A percentile compares a stretch with the other conserved stretches of the same genome.
phyloP scores from a whole-genome alignment of 2,113 vertebrate genomes.

The Eleginops maclovinus region DNA sequence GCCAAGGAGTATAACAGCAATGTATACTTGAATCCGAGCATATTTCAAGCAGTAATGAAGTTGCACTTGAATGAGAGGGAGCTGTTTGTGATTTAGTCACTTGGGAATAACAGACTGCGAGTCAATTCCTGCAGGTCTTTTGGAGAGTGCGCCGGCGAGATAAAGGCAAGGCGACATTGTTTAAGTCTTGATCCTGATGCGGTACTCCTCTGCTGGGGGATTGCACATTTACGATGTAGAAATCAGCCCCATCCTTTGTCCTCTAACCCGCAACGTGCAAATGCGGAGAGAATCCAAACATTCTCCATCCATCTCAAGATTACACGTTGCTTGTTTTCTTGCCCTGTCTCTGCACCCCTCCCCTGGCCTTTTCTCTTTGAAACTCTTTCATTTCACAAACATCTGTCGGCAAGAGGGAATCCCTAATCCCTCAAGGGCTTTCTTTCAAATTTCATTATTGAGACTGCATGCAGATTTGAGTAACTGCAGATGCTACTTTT shows the following conservation, averaged over 20 bases:
- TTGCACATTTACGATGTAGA: slow-evolving; percentile 72
- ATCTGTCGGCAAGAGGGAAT: slow-evolving; percentile 78
- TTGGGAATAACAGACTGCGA: slow-evolving; percentile 58
- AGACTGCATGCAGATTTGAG: slow-evolving; percentile 73
- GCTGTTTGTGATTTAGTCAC: slow-evolving; percentile 64
- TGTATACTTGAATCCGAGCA: slow-evolving; percentile 37
- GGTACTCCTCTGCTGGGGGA: slow-evolving; percentile 63
- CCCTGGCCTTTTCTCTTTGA: slow-evolving; percentile 43
- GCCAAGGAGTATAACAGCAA: slow-evolving; percentile 19
- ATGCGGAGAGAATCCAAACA: slow-evolving; percentile 60
- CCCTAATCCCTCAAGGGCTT: slow-evolving; percentile 77
- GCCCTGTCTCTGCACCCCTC: slow-evolving; percentile 44
- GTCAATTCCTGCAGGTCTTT: slow-evolving; percentile 68
- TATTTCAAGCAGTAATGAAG: slow-evolving; percentile 68
- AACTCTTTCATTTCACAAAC: slow-evolving; percentile 79
- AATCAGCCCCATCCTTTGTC: slow-evolving; percentile 69
- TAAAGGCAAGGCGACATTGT: slow-evolving; percentile 78
- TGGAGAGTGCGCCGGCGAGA: slow-evolving; percentile 75
- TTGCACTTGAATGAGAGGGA: slow-evolving; percentile 65
- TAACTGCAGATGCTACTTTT: slow-evolving; percentile 58
- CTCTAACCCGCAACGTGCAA: slow-evolving; percentile 30
- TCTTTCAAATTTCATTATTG: slow-evolving; percentile 78
- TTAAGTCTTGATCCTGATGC: slow-evolving; percentile 76
- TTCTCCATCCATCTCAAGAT: slow-evolving; percentile 74
- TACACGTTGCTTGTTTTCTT: slow-evolving; percentile 66